A percentile compares a stretch with the other conserved stretches of the same genome.
phyloP scores from a whole-genome alignment of 1,140 invertebrate species.

The Papilio polyxenes region DNA sequence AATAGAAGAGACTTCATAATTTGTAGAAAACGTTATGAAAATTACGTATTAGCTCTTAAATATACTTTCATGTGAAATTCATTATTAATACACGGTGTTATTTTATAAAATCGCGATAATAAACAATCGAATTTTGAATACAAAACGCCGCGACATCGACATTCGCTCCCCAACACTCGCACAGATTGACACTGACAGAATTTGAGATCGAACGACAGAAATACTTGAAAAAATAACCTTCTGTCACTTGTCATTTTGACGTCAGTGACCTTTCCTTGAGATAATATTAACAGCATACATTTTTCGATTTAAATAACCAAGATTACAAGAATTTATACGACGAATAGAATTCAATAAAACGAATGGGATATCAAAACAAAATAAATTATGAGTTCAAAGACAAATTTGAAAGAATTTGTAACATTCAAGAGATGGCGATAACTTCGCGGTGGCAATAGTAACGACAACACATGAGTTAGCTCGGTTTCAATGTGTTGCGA shows the following conservation, averaged over 20 bases:
- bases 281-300: neutral
- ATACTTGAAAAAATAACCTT: conserved; percentile 35
- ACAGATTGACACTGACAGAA: conserved; percentile 56
- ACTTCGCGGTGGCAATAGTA: neutral
- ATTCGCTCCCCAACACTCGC: conserved; percentile 32
- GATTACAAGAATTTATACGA: neutral
- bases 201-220: conserved; percentile 39
- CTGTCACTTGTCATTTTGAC: conserved; percentile 41
- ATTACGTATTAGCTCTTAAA: neutral
- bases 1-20: conserved; percentile 31
- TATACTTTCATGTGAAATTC: conserved; percentile 17
- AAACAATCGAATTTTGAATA: conserved; percentile 49
- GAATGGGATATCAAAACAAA: neutral
- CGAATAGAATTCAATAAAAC: neutral
- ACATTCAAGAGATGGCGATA: neutral
- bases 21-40: neutral
- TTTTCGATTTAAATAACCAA: neutral
- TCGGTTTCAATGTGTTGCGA: neutral
- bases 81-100: conserved; percentile 19
- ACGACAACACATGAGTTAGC: neutral
- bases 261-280: conserved; percentile 9
- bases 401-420: neutral
- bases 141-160: conserved; percentile 45
- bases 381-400: neutral
- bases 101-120: conserved; percentile 41